Base-by-base conservation (phyloP, 2,797 vertebrate species). In the Pteronotus mesoamericanus region DNA sequence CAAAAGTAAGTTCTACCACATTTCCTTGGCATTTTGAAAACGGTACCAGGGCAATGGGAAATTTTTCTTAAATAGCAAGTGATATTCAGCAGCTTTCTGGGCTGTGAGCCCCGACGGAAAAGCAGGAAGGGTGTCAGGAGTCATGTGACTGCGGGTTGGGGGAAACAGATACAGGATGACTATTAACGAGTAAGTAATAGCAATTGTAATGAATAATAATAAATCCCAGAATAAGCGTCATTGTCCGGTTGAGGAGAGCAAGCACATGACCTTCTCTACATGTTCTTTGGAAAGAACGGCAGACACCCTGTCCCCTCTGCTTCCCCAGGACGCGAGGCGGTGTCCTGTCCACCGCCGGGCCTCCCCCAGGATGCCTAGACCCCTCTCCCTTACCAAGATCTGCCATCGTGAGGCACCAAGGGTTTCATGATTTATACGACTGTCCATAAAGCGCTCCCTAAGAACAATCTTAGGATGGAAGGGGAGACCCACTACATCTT, bases 11-110 rank as follows among this genome's bases (percentile, higher is more conserved):
- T 68, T 66, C 53, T 26, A 10, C 15, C 59, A 48, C 26, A 51
- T 59, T 34, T n/a, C 26, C 10, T 18, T 72, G 91, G 46, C 84
- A 86, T 82, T 79, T 77, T 74, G 86, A 91, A 90, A 93, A 84
- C 11, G 72, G n/a, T 3, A 16, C 26, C 19, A 16, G 21, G 59
- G 5, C 19, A 18, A 26, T 42, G 93, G n/a, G 32, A 74, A 86
- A 57, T 37, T 74, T 83, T 91, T 37, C 92, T 86, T 26, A 72
- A 53, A 61, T 26, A 32, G 11, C 53, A 66, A 89, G 37, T 9
- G 22, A 46, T 34, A 34, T 15, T 66, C 1, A 3, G 39, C 32
- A 57, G 78, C 46, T 69, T 85, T n/a, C 69, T 69, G 39, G 46
- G 11, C 77, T 87, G 26, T 57, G 22, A 51, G 55, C 66, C 3